These are phyloP conservation scores for Phalacrocorax brasilianus DNA, from an alignment of 2,113 vertebrate genomes.

Conservation along the genomic window DNA sequence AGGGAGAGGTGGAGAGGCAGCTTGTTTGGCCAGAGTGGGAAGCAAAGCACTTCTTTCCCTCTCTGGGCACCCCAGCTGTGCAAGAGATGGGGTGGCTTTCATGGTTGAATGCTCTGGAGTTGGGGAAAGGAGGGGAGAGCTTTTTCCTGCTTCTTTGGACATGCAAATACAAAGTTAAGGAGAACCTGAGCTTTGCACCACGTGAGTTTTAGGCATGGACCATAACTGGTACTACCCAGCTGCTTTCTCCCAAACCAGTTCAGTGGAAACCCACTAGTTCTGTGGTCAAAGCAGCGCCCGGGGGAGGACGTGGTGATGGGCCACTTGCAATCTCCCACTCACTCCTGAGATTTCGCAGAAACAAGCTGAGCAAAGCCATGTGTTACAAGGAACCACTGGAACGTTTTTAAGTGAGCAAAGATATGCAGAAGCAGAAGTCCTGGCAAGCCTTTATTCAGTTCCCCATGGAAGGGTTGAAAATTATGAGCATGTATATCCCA, in stretches of 20 bases:
- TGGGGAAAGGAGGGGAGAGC: fast-evolving
- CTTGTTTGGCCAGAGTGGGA: neutral
- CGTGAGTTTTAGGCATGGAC: fast-evolving
- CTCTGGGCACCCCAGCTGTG: neutral
- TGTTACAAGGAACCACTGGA: slow-evolving; percentile 47
- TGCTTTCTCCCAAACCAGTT: fast-evolving
- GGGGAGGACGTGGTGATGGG: neutral
- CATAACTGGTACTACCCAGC: neutral
- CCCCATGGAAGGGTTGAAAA: neutral
- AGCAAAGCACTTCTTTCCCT: neutral
- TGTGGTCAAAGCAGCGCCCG: neutral
- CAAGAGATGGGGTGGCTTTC: neutral
- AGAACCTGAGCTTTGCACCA: neutral
- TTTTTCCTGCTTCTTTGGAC: neutral
- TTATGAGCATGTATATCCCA: neutral
- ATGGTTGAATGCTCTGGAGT: neutral
- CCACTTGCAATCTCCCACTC: neutral
- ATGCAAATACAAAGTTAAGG: neutral
- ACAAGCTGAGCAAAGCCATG: slow-evolving; percentile 49
- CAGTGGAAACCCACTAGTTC: neutral
- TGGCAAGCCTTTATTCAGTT: slow-evolving; percentile 31
- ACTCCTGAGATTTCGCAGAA: neutral
- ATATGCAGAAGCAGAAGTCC: slow-evolving; percentile 41
- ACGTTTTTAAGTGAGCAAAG: neutral
- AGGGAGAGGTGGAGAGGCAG: neutral